These are phyloP conservation scores for Drosophila parvula DNA, from an alignment of 1,140 invertebrate species.

Conservation along the genomic window DNA sequence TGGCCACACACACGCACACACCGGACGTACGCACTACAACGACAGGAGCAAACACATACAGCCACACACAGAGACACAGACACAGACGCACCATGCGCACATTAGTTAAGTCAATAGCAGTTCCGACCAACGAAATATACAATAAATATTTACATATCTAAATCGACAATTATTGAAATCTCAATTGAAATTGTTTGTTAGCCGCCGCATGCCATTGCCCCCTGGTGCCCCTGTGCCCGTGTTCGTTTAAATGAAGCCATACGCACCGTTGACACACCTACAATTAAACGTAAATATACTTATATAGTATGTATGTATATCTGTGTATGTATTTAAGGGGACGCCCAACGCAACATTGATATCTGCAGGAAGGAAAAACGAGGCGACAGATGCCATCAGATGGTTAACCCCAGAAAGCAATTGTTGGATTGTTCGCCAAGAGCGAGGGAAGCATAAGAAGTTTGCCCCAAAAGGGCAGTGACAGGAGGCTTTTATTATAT, in stretches of 20 bases:
- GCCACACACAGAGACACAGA: constrained; percentile 10
- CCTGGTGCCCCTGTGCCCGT: neutral
- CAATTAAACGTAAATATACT: neutral
- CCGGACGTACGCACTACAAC: constrained; percentile 5
- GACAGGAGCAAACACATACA: constrained; percentile 7
- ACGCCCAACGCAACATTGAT: constrained; percentile 4
- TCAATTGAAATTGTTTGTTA: constrained; percentile 79
- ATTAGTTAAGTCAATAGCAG: constrained; percentile 80
- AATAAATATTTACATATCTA: constrained; percentile 82
- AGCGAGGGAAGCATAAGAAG: constrained; percentile 22
- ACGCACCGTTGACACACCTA: constrained; percentile 25
- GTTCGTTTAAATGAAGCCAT: constrained; percentile 51
- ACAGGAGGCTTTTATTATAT: neutral
- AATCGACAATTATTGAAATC: constrained; percentile 83
- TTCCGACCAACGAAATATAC: constrained; percentile 62
- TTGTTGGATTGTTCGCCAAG: constrained; percentile 5
- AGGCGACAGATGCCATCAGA: constrained; percentile 29
- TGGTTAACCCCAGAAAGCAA: constrained; percentile 24
- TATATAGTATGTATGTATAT: neutral
- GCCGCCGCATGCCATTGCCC: constrained; percentile 27
- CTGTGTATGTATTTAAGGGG: neutral
- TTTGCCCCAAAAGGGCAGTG: neutral
- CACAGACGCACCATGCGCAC: constrained; percentile 41
- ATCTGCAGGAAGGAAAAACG: constrained; percentile 21
- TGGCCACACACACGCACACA: constrained; percentile 15